Evolutionary conservation across 1,140 invertebrate species (phyloP).

Genomic region (Drosophila funebris): DNA sequence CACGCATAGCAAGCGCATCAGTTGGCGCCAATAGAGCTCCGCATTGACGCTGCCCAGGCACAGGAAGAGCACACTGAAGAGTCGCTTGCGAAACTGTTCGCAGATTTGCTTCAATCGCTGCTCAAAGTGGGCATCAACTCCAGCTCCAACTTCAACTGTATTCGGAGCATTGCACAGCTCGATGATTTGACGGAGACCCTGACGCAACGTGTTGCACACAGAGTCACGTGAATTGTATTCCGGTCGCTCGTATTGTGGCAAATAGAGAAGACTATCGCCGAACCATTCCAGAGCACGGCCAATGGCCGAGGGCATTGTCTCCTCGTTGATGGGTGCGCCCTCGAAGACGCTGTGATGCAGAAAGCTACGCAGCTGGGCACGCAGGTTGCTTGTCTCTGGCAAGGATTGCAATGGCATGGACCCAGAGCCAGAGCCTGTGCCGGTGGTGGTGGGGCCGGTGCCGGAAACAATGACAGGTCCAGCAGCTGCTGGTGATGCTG

Average conservation of each 20-base stretch:
- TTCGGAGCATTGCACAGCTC: conserved; percentile 77
- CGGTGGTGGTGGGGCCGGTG: background rate
- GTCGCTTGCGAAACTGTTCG: conserved; percentile 58
- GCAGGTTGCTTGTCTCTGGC: conserved; percentile 35
- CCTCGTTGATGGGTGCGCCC: conserved; percentile 63
- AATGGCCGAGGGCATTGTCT: conserved; percentile 64
- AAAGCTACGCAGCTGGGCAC: conserved; percentile 56
- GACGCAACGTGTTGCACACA: conserved; percentile 68
- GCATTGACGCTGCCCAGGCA: conserved; percentile 74
- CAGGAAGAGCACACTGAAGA: conserved; percentile 69
- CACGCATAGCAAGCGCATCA: conserved; percentile 58
- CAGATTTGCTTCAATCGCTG: conserved; percentile 82
- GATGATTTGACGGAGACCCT: conserved; percentile 58
- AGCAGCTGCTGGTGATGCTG: background rate
- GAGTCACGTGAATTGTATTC: conserved; percentile 77
- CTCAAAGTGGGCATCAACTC: conserved; percentile 75
- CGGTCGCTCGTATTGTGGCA: conserved; percentile 75
- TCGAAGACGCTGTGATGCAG: conserved; percentile 61
- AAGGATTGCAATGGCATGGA: background rate
- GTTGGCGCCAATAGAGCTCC: conserved; percentile 69
- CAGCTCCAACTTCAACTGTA: conserved; percentile 38
- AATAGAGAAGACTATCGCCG: conserved; percentile 51
- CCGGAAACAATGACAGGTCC: background rate
- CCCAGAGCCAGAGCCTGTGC: background rate
- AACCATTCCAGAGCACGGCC: conserved; percentile 65